Percentiles rank a stretch among this genome's conserved stretches.
These are phyloP conservation scores for Numenius arquata DNA, from an alignment of 2,113 vertebrate genomes.

Conservation along the genomic window DNA sequence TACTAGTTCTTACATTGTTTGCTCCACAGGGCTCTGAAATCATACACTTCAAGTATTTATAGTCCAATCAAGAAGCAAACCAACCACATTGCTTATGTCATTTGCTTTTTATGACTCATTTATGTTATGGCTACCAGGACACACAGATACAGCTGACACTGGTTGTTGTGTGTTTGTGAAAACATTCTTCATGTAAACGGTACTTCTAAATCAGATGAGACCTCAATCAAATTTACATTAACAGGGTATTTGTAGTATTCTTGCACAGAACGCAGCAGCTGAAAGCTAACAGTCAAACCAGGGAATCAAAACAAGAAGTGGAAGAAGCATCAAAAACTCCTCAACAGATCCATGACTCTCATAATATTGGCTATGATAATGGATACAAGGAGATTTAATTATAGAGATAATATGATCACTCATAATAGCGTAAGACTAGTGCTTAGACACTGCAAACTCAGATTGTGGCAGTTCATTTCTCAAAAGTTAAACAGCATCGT, in stretches of 20 bases:
- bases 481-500: neutral
- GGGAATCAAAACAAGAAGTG: neutral
- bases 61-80: conserved; percentile 3
- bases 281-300: neutral
- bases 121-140: neutral
- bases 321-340: neutral
- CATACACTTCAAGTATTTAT: neutral
- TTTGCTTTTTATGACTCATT: conserved; percentile 26
- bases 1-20: neutral
- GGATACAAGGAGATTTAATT: neutral
- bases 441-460: neutral
- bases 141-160: neutral
- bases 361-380: neutral
- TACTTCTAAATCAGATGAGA: neutral
- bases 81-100: neutral
- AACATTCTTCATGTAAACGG: neutral
- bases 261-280: neutral
- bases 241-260: neutral
- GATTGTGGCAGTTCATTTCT: neutral
- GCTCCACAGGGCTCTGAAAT: neutral
- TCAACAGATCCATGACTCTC: neutral
- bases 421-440: neutral
- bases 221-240: conserved; percentile 6
- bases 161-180: neutral
- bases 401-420: neutral